Base-by-base conservation (phyloP, 2,797 vertebrate genomes). In the Tenualosa thibaudeaui region DNA sequence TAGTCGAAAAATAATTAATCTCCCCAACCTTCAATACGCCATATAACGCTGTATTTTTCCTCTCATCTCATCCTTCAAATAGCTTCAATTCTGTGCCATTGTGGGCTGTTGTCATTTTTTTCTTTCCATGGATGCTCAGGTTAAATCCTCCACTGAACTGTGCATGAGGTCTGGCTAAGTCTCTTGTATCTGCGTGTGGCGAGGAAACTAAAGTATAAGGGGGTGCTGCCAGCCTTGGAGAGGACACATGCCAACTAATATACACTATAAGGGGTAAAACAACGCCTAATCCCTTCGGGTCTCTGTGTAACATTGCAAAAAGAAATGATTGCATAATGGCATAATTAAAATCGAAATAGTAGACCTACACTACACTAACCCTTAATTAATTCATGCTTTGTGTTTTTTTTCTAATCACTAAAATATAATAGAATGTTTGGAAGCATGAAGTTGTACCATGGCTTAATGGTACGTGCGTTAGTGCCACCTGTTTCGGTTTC, bases 151-250 rank as follows among this genome's bases (percentile, higher is more conserved):
- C 89, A 86, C 91, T 94, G 90, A 93, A 87, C 89, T 89, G 89
- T 88, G 91, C 93, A 88, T 90, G 92, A 92, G 92, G 90, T 93
- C 90, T 88, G 85, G 87, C 89, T 91, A 91, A 89, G 85, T 78
- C 84, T 88, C 91, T 90, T 93, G 92, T 94, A 90, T 91, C 86
- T 93, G 91, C 91, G 93, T 89, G 88, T 94, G 94, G 94, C 93
- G 90, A 81, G 89, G 89, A 93, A 89, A 92, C 87, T 85, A 50
- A 62, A 86, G 88, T 81, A 91, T 88, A 94, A 92, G 87, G 84
- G 81, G 83, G 17, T 81, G 86, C 86, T 87, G 91, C 90, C 88
- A 91, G 92, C 91, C 91, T 88, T 88, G 88, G 92, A 92, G 89
- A 88, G 91, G 46, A 65, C 90, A 90, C 91, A 90, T 90, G 89